A percentile compares a stretch with the other conserved stretches of the same genome.
Conservation (phyloP, 2,113 vertebrate genomes). For the Scytalopus superciliaris region DNA sequence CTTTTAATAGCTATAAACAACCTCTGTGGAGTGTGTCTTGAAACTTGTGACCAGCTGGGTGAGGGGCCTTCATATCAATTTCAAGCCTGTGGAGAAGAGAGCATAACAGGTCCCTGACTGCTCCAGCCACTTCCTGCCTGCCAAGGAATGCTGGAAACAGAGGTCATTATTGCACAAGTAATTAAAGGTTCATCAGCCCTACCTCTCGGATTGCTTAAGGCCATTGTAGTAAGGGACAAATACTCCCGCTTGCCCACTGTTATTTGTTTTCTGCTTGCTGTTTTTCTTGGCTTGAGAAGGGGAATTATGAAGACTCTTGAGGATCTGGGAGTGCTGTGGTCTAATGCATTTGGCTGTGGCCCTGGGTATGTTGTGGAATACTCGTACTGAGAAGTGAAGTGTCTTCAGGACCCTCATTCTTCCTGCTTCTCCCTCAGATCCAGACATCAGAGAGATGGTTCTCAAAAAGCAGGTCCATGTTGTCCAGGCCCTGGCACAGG, state of each 20-base stretch:
- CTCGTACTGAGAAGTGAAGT: background rate
- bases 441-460: background rate
- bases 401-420: background rate
- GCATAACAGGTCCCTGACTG: constrained; percentile 37
- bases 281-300: constrained; percentile 62
- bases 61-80: constrained; percentile 32
- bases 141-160: constrained; percentile 56
- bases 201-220: constrained; percentile 61
- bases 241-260: constrained; percentile 54
- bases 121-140: constrained; percentile 32
- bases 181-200: constrained; percentile 65
- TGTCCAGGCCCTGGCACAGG: background rate
- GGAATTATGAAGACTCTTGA: constrained; percentile 46
- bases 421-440: background rate
- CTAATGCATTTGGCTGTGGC: constrained; percentile 58
- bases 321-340: constrained; percentile 41
- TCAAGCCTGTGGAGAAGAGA: constrained; percentile 35
- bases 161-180: constrained; percentile 54
- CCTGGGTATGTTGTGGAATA: constrained; percentile 7
- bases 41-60: constrained; percentile 26
- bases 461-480: background rate
- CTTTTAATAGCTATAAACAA: constrained; percentile 44
- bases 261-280: constrained; percentile 67
- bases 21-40: background rate
- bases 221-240: constrained; percentile 65